Conservation (phyloP, 2,888 invertebrate genomes). For the Aphodius granarius region DNA sequence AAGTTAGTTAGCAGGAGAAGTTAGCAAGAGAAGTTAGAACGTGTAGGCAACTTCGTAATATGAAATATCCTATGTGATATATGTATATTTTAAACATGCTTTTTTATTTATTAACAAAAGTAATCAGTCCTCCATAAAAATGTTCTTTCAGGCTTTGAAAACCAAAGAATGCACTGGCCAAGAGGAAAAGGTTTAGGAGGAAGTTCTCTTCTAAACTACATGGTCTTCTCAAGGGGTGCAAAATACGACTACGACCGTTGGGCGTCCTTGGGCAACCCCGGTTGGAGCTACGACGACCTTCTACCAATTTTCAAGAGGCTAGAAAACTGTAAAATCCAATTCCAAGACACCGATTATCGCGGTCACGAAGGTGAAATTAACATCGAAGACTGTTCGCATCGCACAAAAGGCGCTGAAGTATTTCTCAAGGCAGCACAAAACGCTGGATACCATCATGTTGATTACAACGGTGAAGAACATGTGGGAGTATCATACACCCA, state of each 20-base stretch:
- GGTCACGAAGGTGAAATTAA: slow-evolving; percentile 51
- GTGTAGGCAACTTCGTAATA: no score
- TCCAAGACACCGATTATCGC: slow-evolving; percentile 46
- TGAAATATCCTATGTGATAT: no score
- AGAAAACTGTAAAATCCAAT: slow-evolving; percentile 48
- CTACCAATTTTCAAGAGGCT: slow-evolving; percentile 45
- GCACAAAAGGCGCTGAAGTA: slow-evolving; percentile 57
- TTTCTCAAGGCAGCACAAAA: slow-evolving; percentile 65
- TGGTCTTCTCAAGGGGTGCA: slow-evolving; percentile 63
- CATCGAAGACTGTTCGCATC: slow-evolving; percentile 44
- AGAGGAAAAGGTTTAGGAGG: slow-evolving; percentile 63
- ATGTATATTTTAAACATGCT: no score
- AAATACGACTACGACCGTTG: slow-evolving; percentile 71
- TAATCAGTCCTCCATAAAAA: no score
- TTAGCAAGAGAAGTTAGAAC: no score
- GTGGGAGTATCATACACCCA: slow-evolving; percentile 53
- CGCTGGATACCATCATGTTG: slow-evolving; percentile 49
- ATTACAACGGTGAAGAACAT: slow-evolving; percentile 49
- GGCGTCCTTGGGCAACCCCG: slow-evolving; percentile 67
- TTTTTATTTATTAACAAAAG: no score
- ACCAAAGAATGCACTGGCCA: slow-evolving; percentile 49
- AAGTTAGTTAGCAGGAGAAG: no score
- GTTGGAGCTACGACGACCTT: slow-evolving; percentile 64
- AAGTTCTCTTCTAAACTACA: slow-evolving; percentile 46
- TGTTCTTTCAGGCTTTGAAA: slow-evolving; percentile 18